These are phyloP conservation scores for Zaprionus lineosus DNA, from an alignment of 2,888 invertebrate species.

Conservation along the genomic window DNA sequence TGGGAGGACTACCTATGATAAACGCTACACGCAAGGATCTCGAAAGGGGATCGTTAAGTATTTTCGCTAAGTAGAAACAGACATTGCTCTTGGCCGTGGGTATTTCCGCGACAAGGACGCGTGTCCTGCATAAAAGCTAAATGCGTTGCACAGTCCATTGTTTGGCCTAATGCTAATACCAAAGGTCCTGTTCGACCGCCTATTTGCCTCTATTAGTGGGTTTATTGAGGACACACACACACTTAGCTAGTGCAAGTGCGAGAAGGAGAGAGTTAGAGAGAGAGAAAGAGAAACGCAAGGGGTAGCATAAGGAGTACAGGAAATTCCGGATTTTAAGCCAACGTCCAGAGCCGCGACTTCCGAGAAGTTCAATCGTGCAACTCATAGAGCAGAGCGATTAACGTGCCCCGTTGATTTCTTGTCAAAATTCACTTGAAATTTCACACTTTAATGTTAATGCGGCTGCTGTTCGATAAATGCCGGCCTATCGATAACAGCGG, in stretches of 20 bases:
- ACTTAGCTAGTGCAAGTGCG: neutral
- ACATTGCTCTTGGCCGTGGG: conserved; percentile 38
- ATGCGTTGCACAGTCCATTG: conserved; percentile 50
- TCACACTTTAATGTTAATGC: conserved; percentile 68
- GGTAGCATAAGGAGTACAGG: conserved; percentile 33
- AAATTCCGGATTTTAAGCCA: conserved; percentile 64
- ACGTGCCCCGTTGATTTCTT: conserved; percentile 47
- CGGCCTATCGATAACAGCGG: conserved; percentile 45
- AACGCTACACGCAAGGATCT: no score
- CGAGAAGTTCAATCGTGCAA: conserved; percentile 40
- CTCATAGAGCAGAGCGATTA: conserved; percentile 31
- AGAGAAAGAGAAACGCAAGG: neutral
- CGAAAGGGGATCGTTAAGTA: conserved; percentile 27
- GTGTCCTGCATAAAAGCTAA: conserved; percentile 67
- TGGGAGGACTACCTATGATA: conserved; percentile 31
- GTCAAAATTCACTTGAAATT: conserved; percentile 74
- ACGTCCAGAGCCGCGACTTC: conserved; percentile 49
- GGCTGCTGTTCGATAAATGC: conserved; percentile 36
- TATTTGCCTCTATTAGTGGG: conserved; percentile 71
- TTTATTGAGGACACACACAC: conserved; percentile 50
- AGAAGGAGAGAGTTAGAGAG: neutral
- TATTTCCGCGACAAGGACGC: conserved; percentile 63
- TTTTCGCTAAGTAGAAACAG: conserved; percentile 65
- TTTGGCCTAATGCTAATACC: conserved; percentile 70
- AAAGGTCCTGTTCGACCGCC: conserved; percentile 45